Evolutionary conservation across 2,888 invertebrate genomes (phyloP), one percentile per base, ranked within the genome.

Genomic region (Sialis lutaria): DNA sequence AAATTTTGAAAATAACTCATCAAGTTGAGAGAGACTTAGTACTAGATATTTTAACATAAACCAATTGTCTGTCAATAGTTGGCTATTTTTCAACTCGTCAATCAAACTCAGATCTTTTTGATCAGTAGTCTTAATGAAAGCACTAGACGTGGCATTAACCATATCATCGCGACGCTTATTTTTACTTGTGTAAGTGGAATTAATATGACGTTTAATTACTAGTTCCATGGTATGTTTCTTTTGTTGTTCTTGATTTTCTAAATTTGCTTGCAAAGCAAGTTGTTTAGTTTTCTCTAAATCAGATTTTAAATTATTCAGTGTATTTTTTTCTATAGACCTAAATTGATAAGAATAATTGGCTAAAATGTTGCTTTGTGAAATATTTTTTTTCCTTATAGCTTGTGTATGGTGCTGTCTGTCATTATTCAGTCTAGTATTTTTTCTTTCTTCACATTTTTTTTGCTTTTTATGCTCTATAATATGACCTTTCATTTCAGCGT

Each of bases 341-440:
- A 48, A 50, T 32, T 40, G 42, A 46, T 50, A 31, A n/a, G 50
- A 45, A 44, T 51, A 51, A n/a, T 42, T 48, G n/a, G 45, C 33
- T 43, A 46, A 49, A 33, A 43, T 43, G 30, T 44, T 48, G 10
- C 41, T 39, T 43, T 35, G 40, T 9, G 48, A 49, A 45, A 53
- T 51, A 13, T 41, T 41, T 44, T 53, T 53, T 42, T 47, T 46
- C 8, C 48, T 47, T 1, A 47, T 45, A 40, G 52, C 47, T 30
- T 44, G n/a, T 10, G 42, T 44, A 9, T 49, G 48, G 43, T 47
- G 40, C 46, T 50, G 40, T 35, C 31, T 42, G 12, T 48, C 45
- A 39, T 46, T 12, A 7, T 34, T 40, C 33, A 50, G 44, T 43
- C 50, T 44, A 31, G 37, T 39, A 34, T 9, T 48, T 39, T 39